Base-by-base conservation (phyloP, 2,888 invertebrate genomes). In the Graphium colonna region DNA sequence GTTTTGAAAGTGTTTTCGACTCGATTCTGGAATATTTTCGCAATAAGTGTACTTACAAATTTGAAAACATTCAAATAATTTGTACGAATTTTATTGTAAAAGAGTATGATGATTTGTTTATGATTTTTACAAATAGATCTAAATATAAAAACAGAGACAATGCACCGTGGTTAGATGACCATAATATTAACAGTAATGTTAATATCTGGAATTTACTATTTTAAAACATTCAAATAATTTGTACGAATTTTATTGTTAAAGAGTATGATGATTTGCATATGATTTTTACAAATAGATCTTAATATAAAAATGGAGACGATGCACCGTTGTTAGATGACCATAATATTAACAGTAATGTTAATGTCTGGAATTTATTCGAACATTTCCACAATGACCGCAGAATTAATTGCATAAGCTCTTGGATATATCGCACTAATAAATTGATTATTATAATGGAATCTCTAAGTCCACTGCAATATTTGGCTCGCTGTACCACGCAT, bases 11-110 rank as follows among this genome's bases (percentile, higher is more conserved):
- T 39, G 15, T 15, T 39, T 16, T 39, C 16, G 39, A 39, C 9
- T 39, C 16, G 7, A 41, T 10, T 10, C 40, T 18, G 18, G 5
- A 2, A 40, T 16, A 12, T 15, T 16, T 9, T 4, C 40, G n/a
- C 12, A n/a, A 10, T 7, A 41, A 17, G 17, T n/a, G 17, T 17
- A 41, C 40, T 17, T 41, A 41, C 17, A 17, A 17, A 8, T 9
- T 15, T 39, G 10, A 41, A 17, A 17, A 17, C n/a, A 41, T 41
- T 17, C 13, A 17, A 17, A 2, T 17, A 4, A 41, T 41, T 41
- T 41, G 17, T 9, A 41, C 40, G 18, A 41, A 41, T n/a, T 41
- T 41, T 41, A 41, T 41, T 17, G 40, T 8, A 10, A 41, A 41
- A 10, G n/a, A 41, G 12, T 17, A 41, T 5, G 10, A 41, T 17